Base-by-base conservation (phyloP, 2,888 invertebrate species). In the Callosobruchus maculatus region DNA sequence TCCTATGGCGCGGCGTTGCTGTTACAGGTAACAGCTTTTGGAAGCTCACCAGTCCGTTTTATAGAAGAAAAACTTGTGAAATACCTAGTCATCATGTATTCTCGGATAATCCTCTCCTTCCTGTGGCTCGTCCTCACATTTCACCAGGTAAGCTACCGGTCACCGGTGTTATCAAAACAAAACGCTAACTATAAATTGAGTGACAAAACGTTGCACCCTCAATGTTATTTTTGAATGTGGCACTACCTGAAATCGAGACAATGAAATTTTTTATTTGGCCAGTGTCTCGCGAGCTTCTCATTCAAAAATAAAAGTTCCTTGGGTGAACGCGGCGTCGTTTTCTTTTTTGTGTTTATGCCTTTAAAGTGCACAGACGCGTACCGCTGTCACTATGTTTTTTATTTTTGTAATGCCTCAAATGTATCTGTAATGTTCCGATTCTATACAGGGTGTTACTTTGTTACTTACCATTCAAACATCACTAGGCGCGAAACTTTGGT, bases 1-100 rank as follows among this genome's bases (percentile, higher is more conserved):
- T 83, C 86, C 85, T 87, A 87, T 87, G 87, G 87, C 87, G 85
- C 83, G 84, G 84, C 85, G 83, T 85, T 86, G 83, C 85, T 86
- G 86, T 85, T 80, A 86, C 85, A 87, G 86, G 86, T 87, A 87
- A 87, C 87, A 86, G 84, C 84, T 83, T 83, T 81, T 80, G 81
- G 83, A 83, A 83, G 85, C 83, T 67, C 71, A n/a, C 66, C 49
- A 78, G 68, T 68, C 18, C 68, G 68, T 68, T 68, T 68, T 68
- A 13, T 68, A 7, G 21, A 13, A n/a, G 68, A 68, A 21, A 68
- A n/a, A 68, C 5, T 68, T 68, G n/a, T 20, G 5, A n/a, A 68
- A 68, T 68, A 20, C n/a, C 68, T 20, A 71, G 75, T 77, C 75
- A 77, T 76, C 83, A 85, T 77, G 82, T 87, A 87, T 87, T 85